Percentiles rank a stretch among this genome's conserved stretches.
phyloP scores from a whole-genome alignment of 2,113 vertebrate genomes.

The Motacilla alba region DNA sequence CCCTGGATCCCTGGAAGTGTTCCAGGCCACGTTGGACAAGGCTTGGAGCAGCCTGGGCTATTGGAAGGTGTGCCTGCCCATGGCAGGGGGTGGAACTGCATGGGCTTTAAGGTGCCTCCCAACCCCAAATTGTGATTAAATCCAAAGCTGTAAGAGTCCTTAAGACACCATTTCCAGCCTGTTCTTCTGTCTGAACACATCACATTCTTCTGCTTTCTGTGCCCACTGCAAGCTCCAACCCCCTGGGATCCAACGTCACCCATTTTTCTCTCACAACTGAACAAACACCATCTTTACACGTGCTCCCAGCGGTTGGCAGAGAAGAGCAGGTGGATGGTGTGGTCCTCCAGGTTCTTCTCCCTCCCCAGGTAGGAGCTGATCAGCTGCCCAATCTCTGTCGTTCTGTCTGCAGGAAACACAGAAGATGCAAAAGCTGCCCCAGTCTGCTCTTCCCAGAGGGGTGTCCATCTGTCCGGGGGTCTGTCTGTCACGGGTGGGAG shows the following conservation, averaged over 20 bases:
- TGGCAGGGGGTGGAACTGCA: accelerated
- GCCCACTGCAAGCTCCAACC: not conserved
- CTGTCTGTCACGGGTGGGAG: accelerated
- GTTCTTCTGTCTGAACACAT: not conserved
- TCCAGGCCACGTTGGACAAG: accelerated
- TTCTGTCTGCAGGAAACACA: constrained; percentile 77
- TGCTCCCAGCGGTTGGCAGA: constrained; percentile 97
- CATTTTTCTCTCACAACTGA: not conserved
- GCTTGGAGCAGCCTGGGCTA: accelerated
- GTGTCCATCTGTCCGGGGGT: not conserved
- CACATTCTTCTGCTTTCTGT: accelerated
- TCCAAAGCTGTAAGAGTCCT: not conserved
- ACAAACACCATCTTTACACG: constrained; percentile 72
- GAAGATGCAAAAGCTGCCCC: not conserved
- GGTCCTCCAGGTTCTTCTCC: constrained; percentile 88
- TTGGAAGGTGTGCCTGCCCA: not conserved
- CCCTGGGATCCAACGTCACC: accelerated
- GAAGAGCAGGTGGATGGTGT: constrained; percentile 91
- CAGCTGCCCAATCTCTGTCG: constrained; percentile 86
- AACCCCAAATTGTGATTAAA: not conserved
- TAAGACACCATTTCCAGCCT: not conserved
- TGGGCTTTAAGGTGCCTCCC: not conserved
- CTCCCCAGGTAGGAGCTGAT: constrained; percentile 87
- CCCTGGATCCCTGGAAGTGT: not conserved
- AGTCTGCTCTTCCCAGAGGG: not conserved